These are phyloP conservation scores for Trichonephila inaurata DNA, from an alignment of 1,140 invertebrate genomes.

Conservation along the genomic window DNA sequence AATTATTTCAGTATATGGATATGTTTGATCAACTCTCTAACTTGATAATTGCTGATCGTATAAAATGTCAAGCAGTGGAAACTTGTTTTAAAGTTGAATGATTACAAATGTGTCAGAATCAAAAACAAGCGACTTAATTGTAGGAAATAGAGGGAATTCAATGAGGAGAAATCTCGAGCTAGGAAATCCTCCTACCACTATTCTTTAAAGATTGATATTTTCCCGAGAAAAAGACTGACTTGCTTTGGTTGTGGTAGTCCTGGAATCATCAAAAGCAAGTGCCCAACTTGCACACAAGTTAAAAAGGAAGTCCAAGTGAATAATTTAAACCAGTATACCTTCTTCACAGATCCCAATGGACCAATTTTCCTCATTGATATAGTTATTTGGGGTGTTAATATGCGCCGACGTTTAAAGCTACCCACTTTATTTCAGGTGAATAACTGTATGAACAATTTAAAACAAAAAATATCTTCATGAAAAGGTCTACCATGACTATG, in stretches of 20 bases:
- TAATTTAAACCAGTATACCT: neutral
- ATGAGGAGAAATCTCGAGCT: too few species aligned
- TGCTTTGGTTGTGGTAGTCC: neutral
- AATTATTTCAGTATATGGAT: too few species aligned
- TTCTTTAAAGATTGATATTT: neutral
- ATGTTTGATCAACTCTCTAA: too few species aligned
- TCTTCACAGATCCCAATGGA: neutral
- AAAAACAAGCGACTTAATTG: too few species aligned
- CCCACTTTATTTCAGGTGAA: neutral
- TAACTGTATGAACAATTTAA: neutral
- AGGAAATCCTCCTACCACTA: too few species aligned
- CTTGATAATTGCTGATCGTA: too few species aligned
- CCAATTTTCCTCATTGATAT: neutral
- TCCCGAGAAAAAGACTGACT: neutral
- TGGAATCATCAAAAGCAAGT: neutral
- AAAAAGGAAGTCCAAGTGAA: neutral
- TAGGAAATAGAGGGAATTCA: too few species aligned
- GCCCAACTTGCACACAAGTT: neutral
- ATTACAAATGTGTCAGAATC: too few species aligned
- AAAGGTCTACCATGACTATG: neutral
- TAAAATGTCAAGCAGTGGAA: too few species aligned
- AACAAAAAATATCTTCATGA: neutral
- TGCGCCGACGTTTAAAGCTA: too few species aligned
- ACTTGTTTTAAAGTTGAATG: too few species aligned
- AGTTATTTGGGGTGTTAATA: neutral